Evolutionary conservation across 2,113 vertebrate genomes (phyloP), one percentile per base, ranked within the genome.

Genomic region (Callochromis pleurospilus): DNA sequence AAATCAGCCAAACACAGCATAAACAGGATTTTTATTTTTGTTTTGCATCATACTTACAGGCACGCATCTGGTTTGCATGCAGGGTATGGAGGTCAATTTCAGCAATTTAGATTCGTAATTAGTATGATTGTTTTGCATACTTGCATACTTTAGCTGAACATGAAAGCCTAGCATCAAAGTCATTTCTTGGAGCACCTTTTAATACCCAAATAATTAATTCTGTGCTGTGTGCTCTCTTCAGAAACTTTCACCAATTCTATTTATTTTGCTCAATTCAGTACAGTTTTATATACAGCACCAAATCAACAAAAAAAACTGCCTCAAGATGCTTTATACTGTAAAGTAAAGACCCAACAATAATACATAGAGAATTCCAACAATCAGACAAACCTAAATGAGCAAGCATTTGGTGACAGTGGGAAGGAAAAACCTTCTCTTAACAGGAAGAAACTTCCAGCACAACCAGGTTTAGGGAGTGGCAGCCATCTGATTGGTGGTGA

Each of bases 1-100:
- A 89, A 91, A 91, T 93, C 89, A 88, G 70, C 51, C 83, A 85
- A 82, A 70, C 51, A 15, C 73, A 26, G 70, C 5, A 3, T 79
- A 24, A 89, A 91, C 80, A 19, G 13, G 75, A 58, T 65, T 53
- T 29, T 75, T 84, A 12, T 51, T 87, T 47, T 75, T 80, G 24
- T 86, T 82, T 55, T 31, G 47, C 29, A 45, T 26, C 82, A 75
- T 62, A 36, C 40, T 83, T 26, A 77, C 49, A 77, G 45, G 26
- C 15, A 33, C 3, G 80, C 45, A 49, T 77, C 77, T 77, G 73
- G 45, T 77, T 33, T 77, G 45, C 73, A 77, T 7, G 2, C 15
- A n/a, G 10, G 19, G 54, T 15, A 82, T 4, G 79, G 33, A 33
- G 73, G 26, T 49, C 70, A 49, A 49, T 49, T n/a, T 77, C 17